These are phyloP conservation scores for Epizoanthus rinbou DNA, from an alignment of 92 coral and sea anemone species.

Conservation along the genomic window DNA sequence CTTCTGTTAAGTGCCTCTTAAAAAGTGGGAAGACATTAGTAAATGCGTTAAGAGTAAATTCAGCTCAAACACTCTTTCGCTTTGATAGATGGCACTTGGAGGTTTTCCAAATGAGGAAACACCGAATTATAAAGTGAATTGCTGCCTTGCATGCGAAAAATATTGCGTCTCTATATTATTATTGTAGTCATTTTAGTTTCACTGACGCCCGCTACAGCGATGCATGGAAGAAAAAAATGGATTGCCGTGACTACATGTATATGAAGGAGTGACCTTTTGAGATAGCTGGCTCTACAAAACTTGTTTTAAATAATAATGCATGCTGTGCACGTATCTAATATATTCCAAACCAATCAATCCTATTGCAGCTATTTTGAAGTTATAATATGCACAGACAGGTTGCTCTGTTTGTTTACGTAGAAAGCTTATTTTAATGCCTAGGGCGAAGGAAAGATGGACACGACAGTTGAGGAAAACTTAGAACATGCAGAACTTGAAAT, in stretches of 20 bases:
- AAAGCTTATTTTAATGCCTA: neutral
- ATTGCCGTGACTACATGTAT: too few relatives aligned
- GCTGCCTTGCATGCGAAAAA: neutral
- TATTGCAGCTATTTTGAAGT: slow-evolving; percentile 3
- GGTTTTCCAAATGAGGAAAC: neutral
- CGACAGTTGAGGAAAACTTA: neutral
- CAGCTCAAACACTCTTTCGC: neutral
- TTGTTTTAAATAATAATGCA: too few relatives aligned
- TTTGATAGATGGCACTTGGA: neutral
- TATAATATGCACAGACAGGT: neutral
- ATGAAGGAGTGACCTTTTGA: too few relatives aligned
- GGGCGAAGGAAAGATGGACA: neutral
- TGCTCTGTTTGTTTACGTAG: neutral
- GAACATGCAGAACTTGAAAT: neutral
- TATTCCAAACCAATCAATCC: neutral
- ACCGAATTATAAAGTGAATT: neutral
- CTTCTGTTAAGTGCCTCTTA: neutral
- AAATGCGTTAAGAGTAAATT: neutral
- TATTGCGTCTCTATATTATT: neutral
- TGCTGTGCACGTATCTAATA: neutral
- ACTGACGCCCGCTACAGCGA: too few relatives aligned
- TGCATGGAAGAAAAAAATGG: too few relatives aligned
- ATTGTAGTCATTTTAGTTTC: too few relatives aligned
- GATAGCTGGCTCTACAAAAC: too few relatives aligned
- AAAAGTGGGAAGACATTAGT: neutral